phyloP scores from a whole-genome alignment of 2,113 vertebrate species.

The Prinia subflava region DNA sequence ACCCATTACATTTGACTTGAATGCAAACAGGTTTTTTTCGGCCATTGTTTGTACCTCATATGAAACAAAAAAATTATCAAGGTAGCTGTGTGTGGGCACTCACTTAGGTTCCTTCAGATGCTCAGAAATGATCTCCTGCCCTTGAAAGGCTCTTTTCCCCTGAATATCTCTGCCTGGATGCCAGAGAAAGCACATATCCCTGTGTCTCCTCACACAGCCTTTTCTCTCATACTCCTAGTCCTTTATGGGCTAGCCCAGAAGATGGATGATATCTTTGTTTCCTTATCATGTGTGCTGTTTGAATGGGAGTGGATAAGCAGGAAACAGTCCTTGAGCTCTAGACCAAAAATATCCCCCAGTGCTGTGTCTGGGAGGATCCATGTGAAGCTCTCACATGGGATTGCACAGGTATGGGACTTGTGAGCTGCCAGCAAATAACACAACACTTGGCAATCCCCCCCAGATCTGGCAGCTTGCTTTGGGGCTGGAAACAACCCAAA shows the following conservation, averaged over 20 bases:
- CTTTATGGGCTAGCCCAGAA: background rate
- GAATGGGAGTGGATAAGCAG: background rate
- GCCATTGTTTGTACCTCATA: background rate
- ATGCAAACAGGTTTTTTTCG: background rate
- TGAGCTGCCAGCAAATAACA: background rate
- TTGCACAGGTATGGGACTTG: background rate
- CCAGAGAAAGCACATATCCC: background rate
- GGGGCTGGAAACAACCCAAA: background rate
- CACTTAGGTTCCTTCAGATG: background rate
- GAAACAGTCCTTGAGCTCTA: background rate
- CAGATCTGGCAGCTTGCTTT: background rate
- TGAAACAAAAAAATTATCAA: background rate
- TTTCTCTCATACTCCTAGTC: background rate
- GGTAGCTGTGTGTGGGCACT: background rate
- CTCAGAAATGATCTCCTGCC: background rate
- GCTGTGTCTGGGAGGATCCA: background rate
- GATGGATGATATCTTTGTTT: background rate
- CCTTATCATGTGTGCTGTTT: background rate
- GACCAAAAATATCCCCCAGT: background rate
- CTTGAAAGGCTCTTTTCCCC: background rate
- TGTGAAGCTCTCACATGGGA: background rate
- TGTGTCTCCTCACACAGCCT: rapidly evolving
- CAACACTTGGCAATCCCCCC: background rate
- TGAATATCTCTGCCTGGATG: background rate
- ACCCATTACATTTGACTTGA: background rate